Evolutionary conservation across 2,888 invertebrate genomes (phyloP), one percentile per base, ranked within the genome.

Genomic region (Diarsia rubi): DNA sequence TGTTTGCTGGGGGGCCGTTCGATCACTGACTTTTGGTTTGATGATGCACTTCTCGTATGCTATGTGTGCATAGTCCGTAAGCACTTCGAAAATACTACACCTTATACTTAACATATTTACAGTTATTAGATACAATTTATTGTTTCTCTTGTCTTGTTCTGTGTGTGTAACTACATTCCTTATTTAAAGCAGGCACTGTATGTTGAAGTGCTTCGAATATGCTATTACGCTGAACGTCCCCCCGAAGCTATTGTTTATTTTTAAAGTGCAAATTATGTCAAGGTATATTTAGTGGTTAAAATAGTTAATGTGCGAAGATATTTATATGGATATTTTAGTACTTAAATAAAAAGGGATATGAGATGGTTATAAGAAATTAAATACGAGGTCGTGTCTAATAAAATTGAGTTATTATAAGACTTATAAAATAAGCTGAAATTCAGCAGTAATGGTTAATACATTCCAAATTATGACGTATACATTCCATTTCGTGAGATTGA

Each of bases 1-100:
- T 95, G 94, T 93, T 95, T 91, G 96, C 95, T 79, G 96, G 96
- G 96, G 96, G 96, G 95, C 91, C 95, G 95, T 94, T 93, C 91
- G 92, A 92, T 89, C 92, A 92, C 91, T 94, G 91, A 94, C 93
- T 89, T 88, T 89, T 79, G 86, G 91, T 91, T 91, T 87, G 88
- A 88, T 89, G 88, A 89, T 90, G 93, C 94, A 93, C 93, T 92
- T 89, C 88, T 90, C 88, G 90, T 91, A 90, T 91, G 88, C 88
- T 81, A 88, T 90, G 89, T 90, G 92, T 90, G 94, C 93, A 92
- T 92, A 91, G 88, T 90, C 89, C 91, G 93, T 90, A 88, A 93
- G 95, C 95, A 93, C 94, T 95, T 95, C 95, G 94, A 93, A 91
- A 90, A 87, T 90, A 91, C 92, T 94, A 92, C 92, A 90, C 90